Evolutionary conservation across 2,797 vertebrate species (phyloP).

Genomic region (Acanthurus lineatus): DNA sequence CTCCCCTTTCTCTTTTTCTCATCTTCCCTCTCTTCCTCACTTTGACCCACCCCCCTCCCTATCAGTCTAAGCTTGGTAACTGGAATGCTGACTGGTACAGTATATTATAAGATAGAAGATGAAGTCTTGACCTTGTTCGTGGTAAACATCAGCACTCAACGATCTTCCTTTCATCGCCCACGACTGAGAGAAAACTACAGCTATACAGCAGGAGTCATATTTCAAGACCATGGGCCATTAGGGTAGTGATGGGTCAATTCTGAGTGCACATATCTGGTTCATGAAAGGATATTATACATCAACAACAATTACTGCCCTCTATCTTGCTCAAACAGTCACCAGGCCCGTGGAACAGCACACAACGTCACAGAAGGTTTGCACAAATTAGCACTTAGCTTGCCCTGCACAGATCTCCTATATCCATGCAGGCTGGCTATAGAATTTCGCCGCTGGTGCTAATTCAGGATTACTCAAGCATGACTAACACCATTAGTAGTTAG

Average conservation of each 20-base stretch:
- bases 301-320: constrained; percentile 26
- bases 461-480: constrained; percentile 80
- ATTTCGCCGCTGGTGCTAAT: constrained; percentile 74
- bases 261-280: constrained; percentile 12
- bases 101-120: constrained; percentile 64
- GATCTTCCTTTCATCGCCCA: constrained; percentile 20
- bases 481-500: constrained; percentile 79
- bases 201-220: constrained; percentile 4
- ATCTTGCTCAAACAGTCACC: constrained; percentile 49
- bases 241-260: neutral
- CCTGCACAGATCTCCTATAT: constrained; percentile 56
- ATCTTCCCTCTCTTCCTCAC: constrained; percentile 48
- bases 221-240: constrained; percentile 17
- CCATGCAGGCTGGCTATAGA: constrained; percentile 62
- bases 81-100: constrained; percentile 67
- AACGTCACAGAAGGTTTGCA: constrained; percentile 64
- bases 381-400: constrained; percentile 76
- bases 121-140: constrained; percentile 43
- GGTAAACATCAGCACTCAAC: constrained; percentile 47
- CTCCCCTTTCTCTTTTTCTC: constrained; percentile 34
- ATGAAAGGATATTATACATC: constrained; percentile 47
- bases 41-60: constrained; percentile 9
- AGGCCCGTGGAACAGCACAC: constrained; percentile 45
- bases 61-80: constrained; percentile 34
- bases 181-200: neutral